Base-by-base conservation (phyloP, 2,113 vertebrate genomes). In the Petroica traversi region DNA sequence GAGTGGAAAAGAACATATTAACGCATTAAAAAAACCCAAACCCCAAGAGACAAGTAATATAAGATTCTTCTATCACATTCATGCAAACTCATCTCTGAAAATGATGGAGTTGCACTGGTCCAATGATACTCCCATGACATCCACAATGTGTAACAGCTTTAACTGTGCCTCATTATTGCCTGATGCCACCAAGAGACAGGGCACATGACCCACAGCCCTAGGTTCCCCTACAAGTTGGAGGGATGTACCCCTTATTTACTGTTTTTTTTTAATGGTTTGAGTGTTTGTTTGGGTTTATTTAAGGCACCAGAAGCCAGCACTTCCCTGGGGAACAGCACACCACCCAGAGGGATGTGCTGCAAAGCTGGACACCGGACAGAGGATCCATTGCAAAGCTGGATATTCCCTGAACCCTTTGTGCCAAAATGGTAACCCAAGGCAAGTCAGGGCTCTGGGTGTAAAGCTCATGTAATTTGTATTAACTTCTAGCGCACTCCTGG, bases 351-450 rank as follows among this genome's bases (percentile, higher is more conserved):
- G 82, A 83, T 28, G 51, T 31, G 15, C 86, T 67, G 64, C 46
- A 68, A 59, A 93, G 79, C 91, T 96, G 94, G 93, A 71, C 64
- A 55, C 48, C 0, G 1, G 81, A 96, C 84, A 95, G 88, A 74
- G 81, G 89, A 95, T 97, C 73, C 82, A 85, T 93, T 95, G 92
- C 95, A 96, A 79, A 95, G 90, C 82, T 94, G 95, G 94, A 96
- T 66, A 71, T 62, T 83, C 85, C 78, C 92, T 19, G 55, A 88
- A 67, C 34, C 85, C 67, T 33, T 62, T 59, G 93, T 96, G 95
- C 96, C 95, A 96, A 89, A 89, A 40, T 76, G 74, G 94, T 96
- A 96, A 97, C 94, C 78, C 93, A 95, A 95, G 78, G 96, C 94
- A 96, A 92, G 93, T 23, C 12, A 88, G 45, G 82, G 54, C 78